Base-by-base conservation (phyloP, 1,140 invertebrate species). In the Tetramorium parvispinum region DNA sequence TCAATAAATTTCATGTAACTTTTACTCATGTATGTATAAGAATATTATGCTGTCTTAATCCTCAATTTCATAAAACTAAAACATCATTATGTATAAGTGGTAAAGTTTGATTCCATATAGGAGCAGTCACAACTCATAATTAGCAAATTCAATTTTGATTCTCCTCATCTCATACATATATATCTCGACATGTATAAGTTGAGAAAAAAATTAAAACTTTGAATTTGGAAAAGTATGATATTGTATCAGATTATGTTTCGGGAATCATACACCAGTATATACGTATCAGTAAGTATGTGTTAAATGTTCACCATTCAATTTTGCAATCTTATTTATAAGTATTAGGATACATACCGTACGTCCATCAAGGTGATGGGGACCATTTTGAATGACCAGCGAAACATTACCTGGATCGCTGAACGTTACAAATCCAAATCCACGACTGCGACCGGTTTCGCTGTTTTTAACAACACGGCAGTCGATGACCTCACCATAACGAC, bases 381-480 rank as follows among this genome's bases (percentile, higher is more conserved):
- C 97, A 95, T 97, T 98, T 93, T 98, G 97, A 86, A 99, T 96
- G 87, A 99, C 98, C 65, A 98, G 96, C 89, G 97, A 97, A 24
- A 99, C 98, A 95, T 99, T 98, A 59, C 96, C 96, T 0, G 98
- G 98, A 95, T 99, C 98, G 90, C 98, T 97, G 94, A 99, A 99
- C 43, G 99, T 99, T 13, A 99, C 98, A 95, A 99, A 99, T 66
- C 99, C 99, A 96, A 99, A 99, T 53, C 98, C 98, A 92, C 99
- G 96, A 27, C 98, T 99, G 87, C 98, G 97, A 5, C 98, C 98
- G n/a, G 98, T 99, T 95, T 99, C 98, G 93, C 97, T 98, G 95
- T 99, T 99, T 95, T 99, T 99, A 99, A 99, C 99, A 59, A 99
- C 98, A 68, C 99, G 98, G 94, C 98, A 99, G 95, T 99, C 99